These are phyloP conservation scores for Mugil cephalus DNA, from an alignment of 2,113 vertebrate species.

Conservation along the genomic window DNA sequence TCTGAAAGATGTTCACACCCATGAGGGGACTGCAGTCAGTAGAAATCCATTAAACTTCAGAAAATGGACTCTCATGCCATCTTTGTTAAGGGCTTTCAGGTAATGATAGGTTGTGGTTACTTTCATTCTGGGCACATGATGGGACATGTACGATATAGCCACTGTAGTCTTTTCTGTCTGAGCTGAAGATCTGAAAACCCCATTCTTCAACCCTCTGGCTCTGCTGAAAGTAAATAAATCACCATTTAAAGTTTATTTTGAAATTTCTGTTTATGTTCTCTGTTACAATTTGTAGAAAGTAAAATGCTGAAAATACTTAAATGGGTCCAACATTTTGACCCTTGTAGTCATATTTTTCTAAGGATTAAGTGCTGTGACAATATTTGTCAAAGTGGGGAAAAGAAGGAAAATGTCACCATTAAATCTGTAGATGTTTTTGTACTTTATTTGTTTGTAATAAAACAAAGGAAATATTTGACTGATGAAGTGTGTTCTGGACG, in stretches of 20 bases:
- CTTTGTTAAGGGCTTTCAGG: slow-evolving; percentile 32
- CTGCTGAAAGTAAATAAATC: slow-evolving; percentile 28
- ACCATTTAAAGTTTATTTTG: slow-evolving; percentile 12
- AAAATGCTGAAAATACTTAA: slow-evolving; percentile 31
- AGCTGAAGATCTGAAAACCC: not conserved
- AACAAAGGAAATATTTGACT: slow-evolving; percentile 49
- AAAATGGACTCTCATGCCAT: not conserved
- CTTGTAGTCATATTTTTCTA: slow-evolving; percentile 62
- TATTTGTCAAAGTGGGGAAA: slow-evolving; percentile 21
- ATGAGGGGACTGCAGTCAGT: slow-evolving; percentile 16
- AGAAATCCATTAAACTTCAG: slow-evolving; percentile 1
- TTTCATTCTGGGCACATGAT: slow-evolving; percentile 7
- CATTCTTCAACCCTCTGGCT: not conserved
- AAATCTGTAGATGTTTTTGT: slow-evolving; percentile 60
- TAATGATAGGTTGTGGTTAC: not conserved
- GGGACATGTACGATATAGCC: not conserved
- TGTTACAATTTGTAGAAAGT: slow-evolving; percentile 56
- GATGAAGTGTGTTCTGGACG: not conserved
- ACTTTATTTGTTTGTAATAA: slow-evolving; percentile 81
- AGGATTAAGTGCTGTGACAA: not conserved
- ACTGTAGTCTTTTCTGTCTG: not conserved
- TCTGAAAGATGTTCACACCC: slow-evolving; percentile 3
- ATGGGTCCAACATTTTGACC: slow-evolving; percentile 65
- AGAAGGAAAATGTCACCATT: slow-evolving; percentile 20
- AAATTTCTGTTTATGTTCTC: slow-evolving; percentile 17